Base-by-base conservation (phyloP, 2,797 vertebrate genomes). In the Crypturellus tataupa region DNA sequence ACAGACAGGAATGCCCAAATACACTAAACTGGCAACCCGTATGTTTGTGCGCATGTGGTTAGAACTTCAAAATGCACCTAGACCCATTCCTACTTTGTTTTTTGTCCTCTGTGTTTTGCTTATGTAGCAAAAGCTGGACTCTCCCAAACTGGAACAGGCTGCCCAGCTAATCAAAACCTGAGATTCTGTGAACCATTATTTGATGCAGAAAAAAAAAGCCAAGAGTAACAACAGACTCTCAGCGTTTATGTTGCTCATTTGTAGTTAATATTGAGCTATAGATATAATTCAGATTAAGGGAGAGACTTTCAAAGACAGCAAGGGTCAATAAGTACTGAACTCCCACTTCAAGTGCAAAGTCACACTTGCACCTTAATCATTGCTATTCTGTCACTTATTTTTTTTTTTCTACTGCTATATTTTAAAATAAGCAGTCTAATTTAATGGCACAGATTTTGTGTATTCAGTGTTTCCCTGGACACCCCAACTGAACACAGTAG, bases 41-140 rank as follows among this genome's bases (percentile, higher is more conserved):
- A 37, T 49, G 71, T 83, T 51, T 70, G 3, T 63, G 44, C 25
- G 47, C 7, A 1, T 86, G 29, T 17, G 63, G 4, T 15, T 63
- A 35, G 72, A 76, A 84, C 87, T 14, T 2, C 5, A 37, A 59
- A 88, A 60, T 24, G 24, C 8, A 29, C 2, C 3, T 70, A 17
- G 12, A 53, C 27, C 21, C 40, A 35, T 62, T 72, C n/a, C 10
- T 13, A 23, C 23, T 25, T 49, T 72, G 23, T 60, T 85, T 81
- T 76, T 87, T 95, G 62, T 40, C 39, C 49, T 83, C 85, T 84
- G 15, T 79, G 88, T 80, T 77, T 94, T 89, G 20, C 21, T 94
- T 21, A 86, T 63, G 64, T 35, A 87, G 49, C 75, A 44, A 16
- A 69, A 83, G 17, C 15, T 80, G 40, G 58, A 67, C 12, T 62